These are phyloP conservation scores for Drosophila navojoa DNA, from an alignment of 1,140 invertebrate species.

Conservation along the genomic window DNA sequence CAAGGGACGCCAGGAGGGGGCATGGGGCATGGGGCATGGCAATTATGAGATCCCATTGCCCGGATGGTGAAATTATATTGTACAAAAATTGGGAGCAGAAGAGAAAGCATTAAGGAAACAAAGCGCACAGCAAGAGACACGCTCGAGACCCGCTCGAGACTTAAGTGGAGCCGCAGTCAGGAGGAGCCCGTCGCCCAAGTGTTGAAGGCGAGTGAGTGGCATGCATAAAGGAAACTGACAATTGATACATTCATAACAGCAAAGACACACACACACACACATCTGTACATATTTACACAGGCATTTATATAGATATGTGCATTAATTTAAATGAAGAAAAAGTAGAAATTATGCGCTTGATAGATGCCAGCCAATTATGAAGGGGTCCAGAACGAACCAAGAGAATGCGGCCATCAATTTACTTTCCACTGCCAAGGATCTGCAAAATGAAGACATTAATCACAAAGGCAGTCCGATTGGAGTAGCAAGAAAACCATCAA, in stretches of 20 bases:
- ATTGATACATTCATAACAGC: slow-evolving; percentile 39
- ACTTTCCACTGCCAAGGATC: slow-evolving; percentile 16
- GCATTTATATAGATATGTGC: not conserved
- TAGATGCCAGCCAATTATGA: slow-evolving; percentile 41
- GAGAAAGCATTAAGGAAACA: slow-evolving; percentile 74
- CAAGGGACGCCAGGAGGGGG: slow-evolving; percentile 4
- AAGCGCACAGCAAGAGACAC: slow-evolving; percentile 32
- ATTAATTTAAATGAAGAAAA: slow-evolving; percentile 24
- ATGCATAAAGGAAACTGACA: slow-evolving; percentile 49
- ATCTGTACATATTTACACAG: not conserved
- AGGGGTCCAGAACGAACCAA: not conserved
- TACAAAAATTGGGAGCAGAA: slow-evolving; percentile 65
- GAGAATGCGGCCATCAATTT: slow-evolving; percentile 11
- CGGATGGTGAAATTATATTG: slow-evolving; percentile 65
- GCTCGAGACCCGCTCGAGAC: slow-evolving; percentile 21
- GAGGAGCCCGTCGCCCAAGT: slow-evolving; percentile 38
- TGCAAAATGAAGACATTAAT: slow-evolving; percentile 4
- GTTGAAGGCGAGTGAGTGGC: slow-evolving; percentile 47
- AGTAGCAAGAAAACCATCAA: not conserved
- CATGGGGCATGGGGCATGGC: slow-evolving; percentile 9
- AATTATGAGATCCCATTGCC: slow-evolving; percentile 45
- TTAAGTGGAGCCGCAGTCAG: slow-evolving; percentile 49
- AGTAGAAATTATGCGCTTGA: slow-evolving; percentile 29
- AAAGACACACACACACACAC: not conserved
- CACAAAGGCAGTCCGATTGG: slow-evolving; percentile 3